Percentiles rank a stretch among this genome's conserved stretches.
phyloP scores from a whole-genome alignment of 2,888 invertebrate species.

The Hemicrepidius hirtus region DNA sequence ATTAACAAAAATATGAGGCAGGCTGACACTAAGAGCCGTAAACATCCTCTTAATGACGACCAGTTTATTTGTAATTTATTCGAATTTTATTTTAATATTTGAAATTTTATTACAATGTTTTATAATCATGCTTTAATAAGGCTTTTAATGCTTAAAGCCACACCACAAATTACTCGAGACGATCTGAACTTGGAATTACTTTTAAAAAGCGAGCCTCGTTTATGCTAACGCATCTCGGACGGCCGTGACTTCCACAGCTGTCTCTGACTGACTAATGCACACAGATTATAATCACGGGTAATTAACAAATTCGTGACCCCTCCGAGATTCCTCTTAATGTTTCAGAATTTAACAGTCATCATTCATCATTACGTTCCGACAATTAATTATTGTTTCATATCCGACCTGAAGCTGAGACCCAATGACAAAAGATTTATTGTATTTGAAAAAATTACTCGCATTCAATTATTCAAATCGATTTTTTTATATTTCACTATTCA shows the following conservation, averaged over 20 bases:
- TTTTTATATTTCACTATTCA: conserved; percentile 25
- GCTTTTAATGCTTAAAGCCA: conserved; percentile 69
- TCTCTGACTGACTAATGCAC: conserved; percentile 60
- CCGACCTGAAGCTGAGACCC: conserved; percentile 61
- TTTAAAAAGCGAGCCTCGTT: conserved; percentile 40
- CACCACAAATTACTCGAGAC: conserved; percentile 67
- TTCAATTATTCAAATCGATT: conserved; percentile 61
- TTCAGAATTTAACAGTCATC: conserved; percentile 70
- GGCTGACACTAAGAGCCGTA: conserved; percentile 71
- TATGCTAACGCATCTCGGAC: conserved; percentile 44
- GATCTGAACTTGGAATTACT: conserved; percentile 59
- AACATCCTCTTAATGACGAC: conserved; percentile 72
- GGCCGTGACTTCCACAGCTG: conserved; percentile 55
- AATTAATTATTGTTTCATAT: conserved; percentile 70
- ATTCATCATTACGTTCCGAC: conserved; percentile 71
- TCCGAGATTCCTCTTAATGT: conserved; percentile 67
- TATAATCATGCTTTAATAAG: conserved; percentile 73
- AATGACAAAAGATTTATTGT: conserved; percentile 72
- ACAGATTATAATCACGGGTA: conserved; percentile 69
- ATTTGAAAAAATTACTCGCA: conserved; percentile 70
- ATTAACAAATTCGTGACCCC: conserved; percentile 72
- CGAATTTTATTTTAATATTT: conserved; percentile 74
- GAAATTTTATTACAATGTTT: conserved; percentile 74
- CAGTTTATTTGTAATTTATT: conserved; percentile 73
- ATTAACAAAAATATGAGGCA: conserved; percentile 72